These are phyloP conservation scores for Caerostris darwini DNA, from an alignment of 1,140 invertebrate species.

Conservation along the genomic window DNA sequence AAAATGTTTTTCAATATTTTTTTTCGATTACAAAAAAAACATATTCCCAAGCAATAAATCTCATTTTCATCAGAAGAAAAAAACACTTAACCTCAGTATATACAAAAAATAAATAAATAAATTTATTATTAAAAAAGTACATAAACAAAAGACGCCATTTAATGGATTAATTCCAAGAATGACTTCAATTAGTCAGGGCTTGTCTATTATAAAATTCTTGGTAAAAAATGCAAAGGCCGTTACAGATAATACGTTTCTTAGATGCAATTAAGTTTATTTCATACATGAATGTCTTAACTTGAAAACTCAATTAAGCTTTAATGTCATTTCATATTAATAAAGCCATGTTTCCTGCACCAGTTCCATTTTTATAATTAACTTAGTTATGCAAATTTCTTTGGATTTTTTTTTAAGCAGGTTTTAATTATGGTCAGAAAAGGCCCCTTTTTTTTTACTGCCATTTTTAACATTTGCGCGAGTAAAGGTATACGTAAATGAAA, in stretches of 20 bases:
- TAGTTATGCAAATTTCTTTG: background rate
- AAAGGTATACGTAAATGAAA: background rate
- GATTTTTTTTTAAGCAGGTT: background rate
- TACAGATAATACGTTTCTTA: background rate
- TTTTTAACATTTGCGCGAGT: background rate
- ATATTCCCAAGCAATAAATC: too few species aligned
- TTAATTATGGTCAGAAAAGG: background rate
- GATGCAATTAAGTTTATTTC: background rate
- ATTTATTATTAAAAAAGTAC: too few species aligned
- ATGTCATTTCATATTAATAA: background rate
- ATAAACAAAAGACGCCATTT: background rate
- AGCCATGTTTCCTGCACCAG: background rate
- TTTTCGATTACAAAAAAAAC: too few species aligned
- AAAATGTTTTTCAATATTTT: too few species aligned
- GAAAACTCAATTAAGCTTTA: background rate
- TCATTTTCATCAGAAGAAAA: too few species aligned
- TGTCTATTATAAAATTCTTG: background rate
- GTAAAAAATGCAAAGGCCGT: background rate
- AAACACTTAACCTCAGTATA: too few species aligned
- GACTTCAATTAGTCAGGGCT: background rate
- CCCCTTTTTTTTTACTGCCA: background rate
- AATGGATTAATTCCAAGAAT: background rate
- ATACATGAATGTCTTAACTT: background rate
- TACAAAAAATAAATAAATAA: too few species aligned
- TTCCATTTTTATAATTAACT: slow-evolving; percentile 4